Evolutionary conservation across 2,888 invertebrate genomes (phyloP), one percentile per base, ranked within the genome.

Genomic region (Furcula furcula): DNA sequence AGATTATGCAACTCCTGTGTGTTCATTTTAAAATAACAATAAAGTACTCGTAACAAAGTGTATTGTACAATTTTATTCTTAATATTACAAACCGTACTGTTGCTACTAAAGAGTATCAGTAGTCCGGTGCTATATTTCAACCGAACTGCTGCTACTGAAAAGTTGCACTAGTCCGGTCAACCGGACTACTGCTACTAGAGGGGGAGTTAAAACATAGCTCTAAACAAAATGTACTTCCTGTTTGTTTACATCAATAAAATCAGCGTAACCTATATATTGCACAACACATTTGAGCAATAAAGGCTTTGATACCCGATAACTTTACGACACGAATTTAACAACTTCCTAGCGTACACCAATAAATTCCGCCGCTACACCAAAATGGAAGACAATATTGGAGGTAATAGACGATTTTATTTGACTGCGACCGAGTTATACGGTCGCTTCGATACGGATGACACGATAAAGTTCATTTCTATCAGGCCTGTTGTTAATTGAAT

Each of bases 251-350:
- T 13, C 9, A 9, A 25, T 31, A 19, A 29, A 28, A 11, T 20
- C 11, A 22, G 19, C 10, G 14, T 36, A 43, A 40, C 28, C 10
- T n/a, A 33, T 47, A 54, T 28, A 42, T 35, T 30, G 11, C 27
- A 21, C 31, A 45, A 39, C 18, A 47, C 42, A 29, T 34, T 22
- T 20, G 14, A 29, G 43, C 40, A 53, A 52, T 64, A 50, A 64
- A 64, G 49, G n/a, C 38, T 36, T 48, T 51, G 48, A 54, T 60
- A 36, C 38, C 52, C 42, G 43, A 64, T 64, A 59, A 62, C 44
- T 62, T 64, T 64, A 64, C 43, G 42, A 37, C 46, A 26, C 29
- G 29, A 43, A 40, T 56, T 60, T 61, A 58, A 64, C 49, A 52
- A 52, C 63, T 64, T 60, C 56, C 55, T 46, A 25, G 32, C 32